These are phyloP conservation scores for Ammospiza maritima DNA, from an alignment of 2,797 vertebrate species.

Conservation along the genomic window DNA sequence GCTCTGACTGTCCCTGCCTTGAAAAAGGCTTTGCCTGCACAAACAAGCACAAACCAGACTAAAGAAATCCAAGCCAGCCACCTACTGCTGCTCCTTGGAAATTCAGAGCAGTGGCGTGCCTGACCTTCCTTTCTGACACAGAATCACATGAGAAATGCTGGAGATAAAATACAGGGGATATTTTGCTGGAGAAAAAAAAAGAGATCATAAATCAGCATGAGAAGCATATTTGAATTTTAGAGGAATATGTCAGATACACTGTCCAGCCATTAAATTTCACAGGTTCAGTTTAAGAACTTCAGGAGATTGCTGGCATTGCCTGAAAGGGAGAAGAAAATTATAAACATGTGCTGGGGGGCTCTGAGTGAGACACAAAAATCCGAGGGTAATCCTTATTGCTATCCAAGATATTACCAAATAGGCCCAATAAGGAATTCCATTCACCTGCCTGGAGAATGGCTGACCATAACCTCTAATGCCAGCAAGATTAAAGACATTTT, in stretches of 20 bases:
- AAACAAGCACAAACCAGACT: not conserved
- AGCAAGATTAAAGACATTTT: not conserved
- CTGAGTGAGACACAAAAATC: not conserved
- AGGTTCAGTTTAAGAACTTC: constrained; percentile 42
- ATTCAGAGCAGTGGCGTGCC: constrained; percentile 15
- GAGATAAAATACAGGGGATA: not conserved
- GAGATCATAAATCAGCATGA: not conserved
- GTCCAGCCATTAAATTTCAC: constrained; percentile 51
- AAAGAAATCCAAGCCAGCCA: constrained; percentile 72
- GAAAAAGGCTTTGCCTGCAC: not conserved
- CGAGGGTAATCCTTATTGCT: constrained; percentile 34
- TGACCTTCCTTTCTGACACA: constrained; percentile 10
- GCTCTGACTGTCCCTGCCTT: not conserved
- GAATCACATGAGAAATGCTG: not conserved
- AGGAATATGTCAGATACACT: not conserved
- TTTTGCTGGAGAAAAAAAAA: not conserved
- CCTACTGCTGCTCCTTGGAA: constrained; percentile 67
- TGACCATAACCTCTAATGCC: not conserved
- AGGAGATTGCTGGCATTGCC: constrained; percentile 60
- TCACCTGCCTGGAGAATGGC: constrained; percentile 22
- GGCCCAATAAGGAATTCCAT: constrained; percentile 24
- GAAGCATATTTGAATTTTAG: constrained; percentile 18
- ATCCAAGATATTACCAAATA: not conserved
- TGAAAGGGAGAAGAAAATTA: constrained; percentile 57
- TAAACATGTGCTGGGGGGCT: constrained; percentile 39